Conservation (phyloP, 92 coral and sea anemone species). For the Paramuricea clavata region DNA sequence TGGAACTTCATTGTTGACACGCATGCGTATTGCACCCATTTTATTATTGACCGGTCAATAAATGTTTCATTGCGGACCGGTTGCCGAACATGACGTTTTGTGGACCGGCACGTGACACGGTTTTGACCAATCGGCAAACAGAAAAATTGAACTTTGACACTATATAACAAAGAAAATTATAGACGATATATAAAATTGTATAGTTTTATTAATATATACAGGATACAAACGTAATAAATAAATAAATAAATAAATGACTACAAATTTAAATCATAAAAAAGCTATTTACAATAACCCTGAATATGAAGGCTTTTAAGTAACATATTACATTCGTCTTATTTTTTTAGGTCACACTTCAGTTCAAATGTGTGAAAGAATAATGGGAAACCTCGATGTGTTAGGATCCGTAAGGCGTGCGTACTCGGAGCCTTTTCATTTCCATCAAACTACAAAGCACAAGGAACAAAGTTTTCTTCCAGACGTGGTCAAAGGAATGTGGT, state of each 20-base stretch:
- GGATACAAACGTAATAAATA: slow-evolving; percentile 5
- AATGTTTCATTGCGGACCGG: too few species aligned
- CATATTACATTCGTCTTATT: background rate
- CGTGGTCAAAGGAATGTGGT: background rate
- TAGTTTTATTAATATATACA: slow-evolving; percentile 29
- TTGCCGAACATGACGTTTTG: too few species aligned
- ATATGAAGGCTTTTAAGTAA: background rate
- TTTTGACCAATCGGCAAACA: too few species aligned
- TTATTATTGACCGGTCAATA: too few species aligned
- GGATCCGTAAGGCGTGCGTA: background rate
- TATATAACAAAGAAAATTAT: too few species aligned
- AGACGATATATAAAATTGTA: background rate
- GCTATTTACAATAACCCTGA: background rate
- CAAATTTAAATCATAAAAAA: background rate
- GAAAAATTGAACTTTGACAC: too few species aligned
- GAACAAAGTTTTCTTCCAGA: background rate
- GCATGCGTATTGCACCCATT: too few species aligned
- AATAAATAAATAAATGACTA: background rate
- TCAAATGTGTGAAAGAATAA: slow-evolving; percentile 10
- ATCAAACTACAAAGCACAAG: background rate
- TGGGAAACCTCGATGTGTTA: background rate
- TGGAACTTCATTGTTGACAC: too few species aligned
- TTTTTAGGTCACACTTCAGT: slow-evolving; percentile 13
- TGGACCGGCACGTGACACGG: too few species aligned
- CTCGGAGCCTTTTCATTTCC: background rate